Base-by-base conservation (phyloP, 2,888 invertebrate species). In the Danaus chrysippus region DNA sequence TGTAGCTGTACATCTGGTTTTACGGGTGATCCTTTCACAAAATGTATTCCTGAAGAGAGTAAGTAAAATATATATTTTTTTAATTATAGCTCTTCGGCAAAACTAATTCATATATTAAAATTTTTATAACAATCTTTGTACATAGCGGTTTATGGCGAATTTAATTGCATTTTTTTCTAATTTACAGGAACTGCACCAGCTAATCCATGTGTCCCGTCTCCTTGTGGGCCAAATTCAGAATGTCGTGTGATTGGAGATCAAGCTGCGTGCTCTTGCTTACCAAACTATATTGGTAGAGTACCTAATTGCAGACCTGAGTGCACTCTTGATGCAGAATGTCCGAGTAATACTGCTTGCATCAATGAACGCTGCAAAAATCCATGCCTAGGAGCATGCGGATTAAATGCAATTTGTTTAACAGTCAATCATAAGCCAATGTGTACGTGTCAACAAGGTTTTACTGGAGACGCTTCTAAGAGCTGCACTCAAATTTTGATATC, bases 291-390 rank as follows among this genome's bases (percentile, higher is more conserved):
- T 56, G 97, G 97, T 65, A 93, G 96, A 71, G 95, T 97, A 58
- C 96, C 96, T 41, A 96, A 96, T 76, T 97, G 97, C 77, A 92
- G 96, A 74, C 96, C 97, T 0, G 96, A 96, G 83, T 96, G 96
- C 78, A 94, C 94, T 3, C 94, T 94, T 67, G 93, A 95, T 75
- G 93, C 95, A 10, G 97, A 97, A 83, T 97, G 97, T 77, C 93
- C 96, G 1, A 94, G 94, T 73, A 95, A 95, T 76, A 92, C 95
- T 65, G 95, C 96, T 62, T 97, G 97, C 76, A 91, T 94, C 65
- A 95, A 95, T 76, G 95, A 96, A 77, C 94, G 94, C 65, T 97
- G 97, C 78, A 92, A 93, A 76, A 95, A 97, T 85, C 97, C 97
- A 17, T 97, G 97, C 75, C 93, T 93, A 58, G 95, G 95, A 63